phyloP scores from a whole-genome alignment of 2,113 vertebrate species.

The rat (Rattus norvegicus) region DNA sequence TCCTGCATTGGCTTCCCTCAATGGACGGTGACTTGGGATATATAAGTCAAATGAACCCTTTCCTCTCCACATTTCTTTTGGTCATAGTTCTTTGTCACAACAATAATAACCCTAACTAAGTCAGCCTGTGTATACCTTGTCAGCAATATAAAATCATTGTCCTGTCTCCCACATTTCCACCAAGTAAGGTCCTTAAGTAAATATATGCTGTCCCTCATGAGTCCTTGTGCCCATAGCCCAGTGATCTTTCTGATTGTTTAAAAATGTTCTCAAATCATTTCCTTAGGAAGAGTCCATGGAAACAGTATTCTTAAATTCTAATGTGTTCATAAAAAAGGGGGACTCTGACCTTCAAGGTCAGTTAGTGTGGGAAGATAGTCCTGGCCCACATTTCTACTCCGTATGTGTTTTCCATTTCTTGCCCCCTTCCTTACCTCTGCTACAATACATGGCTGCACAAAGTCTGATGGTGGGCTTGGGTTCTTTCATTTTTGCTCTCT shows the following conservation, averaged over 20 bases:
- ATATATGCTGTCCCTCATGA: not conserved
- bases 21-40: not conserved
- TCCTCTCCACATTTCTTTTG: not conserved
- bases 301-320: not conserved
- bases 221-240: not conserved
- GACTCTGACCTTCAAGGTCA: not conserved
- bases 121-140: not conserved
- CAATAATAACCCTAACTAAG: not conserved
- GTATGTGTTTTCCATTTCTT: not conserved
- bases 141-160: not conserved
- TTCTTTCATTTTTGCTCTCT: constrained; percentile 2
- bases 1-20: not conserved
- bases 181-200: not conserved
- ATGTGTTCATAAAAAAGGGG: not conserved
- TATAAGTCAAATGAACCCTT: not conserved
- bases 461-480: not conserved
- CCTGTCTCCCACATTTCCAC: not conserved
- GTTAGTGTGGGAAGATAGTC: not conserved
- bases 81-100: not conserved
- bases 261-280: not conserved
- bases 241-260: not conserved
- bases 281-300: not conserved
- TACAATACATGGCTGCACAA: not conserved
- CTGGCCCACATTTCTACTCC: not conserved
- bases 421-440: not conserved